These are phyloP conservation scores for Strongylocentrotus purpuratus DNA, from an alignment of 35 echinoderm and acorn worm genomes.

Conservation along the genomic window DNA sequence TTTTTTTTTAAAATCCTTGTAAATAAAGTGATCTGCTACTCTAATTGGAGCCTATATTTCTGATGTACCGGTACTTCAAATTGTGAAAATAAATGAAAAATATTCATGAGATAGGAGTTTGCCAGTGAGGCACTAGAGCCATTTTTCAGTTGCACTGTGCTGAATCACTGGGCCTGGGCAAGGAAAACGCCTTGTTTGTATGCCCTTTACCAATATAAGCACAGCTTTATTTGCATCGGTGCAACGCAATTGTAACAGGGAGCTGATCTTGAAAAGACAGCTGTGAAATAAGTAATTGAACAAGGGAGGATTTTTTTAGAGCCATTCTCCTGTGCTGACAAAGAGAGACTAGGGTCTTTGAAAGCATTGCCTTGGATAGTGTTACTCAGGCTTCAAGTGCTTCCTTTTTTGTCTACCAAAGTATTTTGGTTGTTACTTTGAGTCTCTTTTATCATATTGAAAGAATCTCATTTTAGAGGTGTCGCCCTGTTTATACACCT, in stretches of 20 bases:
- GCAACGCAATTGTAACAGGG: slow-evolving; percentile 8
- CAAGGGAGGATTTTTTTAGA: slow-evolving; percentile 30
- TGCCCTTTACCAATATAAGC: slow-evolving; percentile 8
- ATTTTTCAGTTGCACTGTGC: background rate
- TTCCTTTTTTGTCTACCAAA: slow-evolving; percentile 1
- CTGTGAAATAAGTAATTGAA: slow-evolving; percentile 23
- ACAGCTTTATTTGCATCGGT: background rate
- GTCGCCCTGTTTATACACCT: background rate
- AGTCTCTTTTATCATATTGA: background rate
- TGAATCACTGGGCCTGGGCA: background rate
- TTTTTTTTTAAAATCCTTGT: too few species aligned
- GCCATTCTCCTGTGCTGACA: background rate
- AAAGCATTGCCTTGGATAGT: background rate
- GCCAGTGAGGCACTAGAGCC: background rate
- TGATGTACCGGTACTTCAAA: too few species aligned
- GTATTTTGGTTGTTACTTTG: background rate
- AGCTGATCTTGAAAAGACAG: slow-evolving; percentile 27
- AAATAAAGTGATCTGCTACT: too few species aligned
- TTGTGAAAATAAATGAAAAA: background rate
- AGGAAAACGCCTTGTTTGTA: background rate
- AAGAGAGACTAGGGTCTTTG: background rate
- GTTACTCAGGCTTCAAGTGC: background rate
- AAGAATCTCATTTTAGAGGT: background rate
- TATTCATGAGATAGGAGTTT: background rate
- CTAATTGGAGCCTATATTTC: too few species aligned